Evolutionary conservation across 2,113 vertebrate species (phyloP), one percentile per base, ranked within the genome.

Genomic region (Arizona elegans): DNA sequence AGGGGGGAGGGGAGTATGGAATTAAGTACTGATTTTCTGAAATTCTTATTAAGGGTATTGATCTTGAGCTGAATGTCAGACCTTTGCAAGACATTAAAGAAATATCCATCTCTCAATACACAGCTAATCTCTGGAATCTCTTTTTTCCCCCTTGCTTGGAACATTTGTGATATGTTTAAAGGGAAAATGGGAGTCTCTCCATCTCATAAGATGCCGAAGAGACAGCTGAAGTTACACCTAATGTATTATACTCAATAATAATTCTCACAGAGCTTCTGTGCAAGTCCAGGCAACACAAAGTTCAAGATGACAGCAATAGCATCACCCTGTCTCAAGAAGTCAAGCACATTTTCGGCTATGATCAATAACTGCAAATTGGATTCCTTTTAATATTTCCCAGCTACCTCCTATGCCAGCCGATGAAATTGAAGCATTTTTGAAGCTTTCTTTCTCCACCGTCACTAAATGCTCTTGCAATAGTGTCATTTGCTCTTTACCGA

Each of bases 311-410:
- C 47, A 65, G n/a, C n/a, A 87, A 87, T 90, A 90, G 90, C 86
- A 26, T 56, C 38, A 93, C 92, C 88, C 33, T 58, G 55, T 93
- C 90, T 93, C 89, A 93, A 23, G 23, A 86, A 93, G 90, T 50
- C 56, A 38, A 90, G 81, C 92, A 93, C 89, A 90, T 93, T 90
- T 93, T 90, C 56, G 8, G 86, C 23, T 65, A 58, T 65, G 89
- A 93, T 93, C 92, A 93, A 93, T 93, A 90, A n/a, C 56, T 90
- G 89, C 55, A 93, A 93, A 93, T 87, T 93, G 89, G 90, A 90
- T 93, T 90, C 65, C 81, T 85, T 90, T 90, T 93, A 87, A 87
- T 87, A 93, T 93, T 93, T 93, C 89, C 56, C 47, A 56, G 62
- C 86, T 50, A 93, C n/a, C 65, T 81, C n/a, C 12, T 43, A 87